phyloP scores from a whole-genome alignment of 2,888 invertebrate genomes.

The Cataglyphis albicans region DNA sequence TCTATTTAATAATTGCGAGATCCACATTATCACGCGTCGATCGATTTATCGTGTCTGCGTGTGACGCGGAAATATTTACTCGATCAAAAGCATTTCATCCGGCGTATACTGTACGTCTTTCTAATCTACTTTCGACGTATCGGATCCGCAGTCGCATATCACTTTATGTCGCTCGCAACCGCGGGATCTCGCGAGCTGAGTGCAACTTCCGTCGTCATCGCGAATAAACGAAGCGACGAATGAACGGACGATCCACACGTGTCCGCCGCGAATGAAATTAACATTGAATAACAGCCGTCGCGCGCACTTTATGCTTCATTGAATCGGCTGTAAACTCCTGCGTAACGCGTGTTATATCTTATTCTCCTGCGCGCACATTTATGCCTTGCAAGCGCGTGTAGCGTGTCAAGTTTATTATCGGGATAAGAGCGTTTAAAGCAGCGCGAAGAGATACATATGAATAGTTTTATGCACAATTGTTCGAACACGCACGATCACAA shows the following conservation, averaged over 20 bases:
- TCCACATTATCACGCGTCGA: constrained; percentile 21
- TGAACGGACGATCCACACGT: constrained; percentile 31
- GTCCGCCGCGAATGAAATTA: constrained; percentile 48
- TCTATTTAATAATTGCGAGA: neutral
- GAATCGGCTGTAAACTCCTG: constrained; percentile 50
- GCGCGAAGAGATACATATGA: neutral
- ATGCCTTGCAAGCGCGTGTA: neutral
- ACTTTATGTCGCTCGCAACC: neutral
- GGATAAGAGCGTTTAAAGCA: neutral
- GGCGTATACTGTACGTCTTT: constrained; percentile 24
- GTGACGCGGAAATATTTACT: constrained; percentile 32
- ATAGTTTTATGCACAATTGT: neutral
- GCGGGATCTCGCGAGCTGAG: neutral
- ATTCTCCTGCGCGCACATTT: constrained; percentile 13
- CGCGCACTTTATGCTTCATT: constrained; percentile 35
- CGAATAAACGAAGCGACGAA: constrained; percentile 24
- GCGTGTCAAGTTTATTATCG: constrained; percentile 17
- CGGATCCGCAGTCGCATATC: constrained; percentile 21
- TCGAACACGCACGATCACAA: constrained; percentile 22
- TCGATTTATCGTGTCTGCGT: constrained; percentile 42
- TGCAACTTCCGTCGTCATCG: constrained; percentile 41
- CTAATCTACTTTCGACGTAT: constrained; percentile 38
- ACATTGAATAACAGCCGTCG: constrained; percentile 52
- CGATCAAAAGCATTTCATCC: constrained; percentile 31
- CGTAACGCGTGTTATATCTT: constrained; percentile 33